Evolutionary conservation across 2,797 vertebrate species (phyloP), one percentile per base, ranked within the genome.

Genomic region (Anabacerthia variegaticeps): DNA sequence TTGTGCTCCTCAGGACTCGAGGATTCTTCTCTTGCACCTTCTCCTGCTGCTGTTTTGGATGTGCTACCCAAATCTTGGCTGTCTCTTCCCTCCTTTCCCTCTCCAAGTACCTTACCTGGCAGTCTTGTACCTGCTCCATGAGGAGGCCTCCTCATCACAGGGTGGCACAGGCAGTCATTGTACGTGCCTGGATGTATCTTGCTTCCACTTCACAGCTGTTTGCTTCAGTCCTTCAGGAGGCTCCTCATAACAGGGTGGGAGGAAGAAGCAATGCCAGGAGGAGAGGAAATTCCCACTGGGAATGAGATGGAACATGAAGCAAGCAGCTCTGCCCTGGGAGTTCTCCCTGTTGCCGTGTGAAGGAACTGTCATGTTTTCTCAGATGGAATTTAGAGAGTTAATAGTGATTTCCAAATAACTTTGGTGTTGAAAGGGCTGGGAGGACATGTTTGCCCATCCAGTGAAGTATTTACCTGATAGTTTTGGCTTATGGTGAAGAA

Each of bases 131-230:
- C 14, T 10, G 2, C 41, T 59, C 41, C 51, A 6, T 9, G 14
- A 34, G 41, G 41, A 93, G 68, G 30, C 52, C 55, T 85, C 56
- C 36, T 65, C 34, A 24, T 19, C 73, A 26, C 44, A 28, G 48
- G 65, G 27, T 43, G 55, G 18, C 17, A 36, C 56, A 7, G 69
- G 62, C n/a, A 32, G 18, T 14, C 7, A 12, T 7, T 56, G 58
- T 43, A 11, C 0, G 0, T 58, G 51, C n/a, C 34, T 73, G 27
- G 37, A 5, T 28, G 28, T 14, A 27, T 14, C 69, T 59, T 67
- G 43, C 54, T 67, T 22, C 78, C 32, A 4, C n/a, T 71, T 82
- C 63, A 14, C 28, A 39, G 36, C 65, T 88, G 20, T 52, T 93
- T n/a, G 43, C 10, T 1, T 22, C 32, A 19, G 6, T 68, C 52